Conservation (phyloP, 2,797 vertebrate species). For the Linurgus olivaceus region DNA sequence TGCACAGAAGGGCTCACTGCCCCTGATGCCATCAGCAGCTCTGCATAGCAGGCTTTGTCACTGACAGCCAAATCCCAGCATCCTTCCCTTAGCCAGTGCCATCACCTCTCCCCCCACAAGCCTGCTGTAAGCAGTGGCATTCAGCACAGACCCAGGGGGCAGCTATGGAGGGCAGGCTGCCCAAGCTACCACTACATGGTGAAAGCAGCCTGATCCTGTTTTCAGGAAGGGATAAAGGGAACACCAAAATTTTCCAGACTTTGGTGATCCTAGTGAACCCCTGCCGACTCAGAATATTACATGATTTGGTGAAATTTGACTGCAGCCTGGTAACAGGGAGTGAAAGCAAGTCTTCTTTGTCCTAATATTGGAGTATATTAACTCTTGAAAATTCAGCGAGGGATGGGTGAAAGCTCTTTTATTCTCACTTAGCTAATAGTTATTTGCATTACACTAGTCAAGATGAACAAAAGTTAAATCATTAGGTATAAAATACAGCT, state of each 20-base stretch:
- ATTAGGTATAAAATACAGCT: background rate
- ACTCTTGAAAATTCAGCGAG: background rate
- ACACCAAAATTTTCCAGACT: background rate
- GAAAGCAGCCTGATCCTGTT: background rate
- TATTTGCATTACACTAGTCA: background rate
- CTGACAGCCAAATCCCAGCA: rapidly evolving
- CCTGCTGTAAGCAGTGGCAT: background rate
- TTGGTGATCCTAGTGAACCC: too few relatives aligned
- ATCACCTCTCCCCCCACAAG: rapidly evolving
- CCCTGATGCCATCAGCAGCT: background rate
- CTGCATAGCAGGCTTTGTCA: background rate
- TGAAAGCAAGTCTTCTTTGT: slow-evolving; percentile 6
- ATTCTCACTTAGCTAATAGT: background rate
- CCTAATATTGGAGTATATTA: background rate
- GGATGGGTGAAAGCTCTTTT: background rate
- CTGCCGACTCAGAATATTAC: background rate
- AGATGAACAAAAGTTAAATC: background rate
- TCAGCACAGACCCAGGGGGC: background rate
- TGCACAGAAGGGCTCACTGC: background rate
- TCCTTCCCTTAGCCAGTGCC: background rate
- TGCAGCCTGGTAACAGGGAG: background rate
- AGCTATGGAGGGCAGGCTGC: background rate
- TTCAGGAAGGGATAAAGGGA: background rate
- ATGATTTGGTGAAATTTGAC: background rate
- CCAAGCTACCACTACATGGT: background rate